These are phyloP conservation scores for Leptura quadrifasciata DNA, from an alignment of 2,888 invertebrate genomes.

Conservation along the genomic window DNA sequence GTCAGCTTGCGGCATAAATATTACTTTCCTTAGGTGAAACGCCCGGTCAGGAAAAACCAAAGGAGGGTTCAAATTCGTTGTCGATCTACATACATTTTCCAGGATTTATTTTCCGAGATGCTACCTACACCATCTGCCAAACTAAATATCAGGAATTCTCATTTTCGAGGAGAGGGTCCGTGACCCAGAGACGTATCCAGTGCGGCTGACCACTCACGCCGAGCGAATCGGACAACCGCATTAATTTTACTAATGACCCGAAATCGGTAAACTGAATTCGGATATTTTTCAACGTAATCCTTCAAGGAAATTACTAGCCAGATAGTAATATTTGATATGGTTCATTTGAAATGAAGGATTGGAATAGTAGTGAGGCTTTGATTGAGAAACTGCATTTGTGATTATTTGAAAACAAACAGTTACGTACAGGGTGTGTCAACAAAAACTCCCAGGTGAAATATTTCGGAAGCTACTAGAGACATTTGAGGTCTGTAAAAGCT, in stretches of 20 bases:
- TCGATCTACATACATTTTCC: conserved; percentile 54
- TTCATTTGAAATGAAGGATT: too few species aligned
- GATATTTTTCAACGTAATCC: conserved; percentile 27
- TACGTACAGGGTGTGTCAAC: too few species aligned
- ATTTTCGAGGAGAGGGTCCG: conserved; percentile 29
- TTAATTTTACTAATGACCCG: conserved; percentile 36
- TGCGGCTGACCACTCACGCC: conserved; percentile 18
- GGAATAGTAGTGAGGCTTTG: too few species aligned
- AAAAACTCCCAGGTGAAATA: too few species aligned
- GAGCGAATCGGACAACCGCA: conserved; percentile 23
- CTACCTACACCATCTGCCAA: conserved; percentile 53
- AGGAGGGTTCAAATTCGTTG: conserved; percentile 55
- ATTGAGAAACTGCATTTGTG: too few species aligned
- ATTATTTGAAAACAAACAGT: too few species aligned
- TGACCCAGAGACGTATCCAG: conserved; percentile 19
- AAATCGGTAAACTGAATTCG: conserved; percentile 32
- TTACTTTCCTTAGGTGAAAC: conserved; percentile 58
- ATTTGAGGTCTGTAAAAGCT: too few species aligned
- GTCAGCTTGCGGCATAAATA: conserved; percentile 60
- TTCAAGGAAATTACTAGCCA: conserved; percentile 11
- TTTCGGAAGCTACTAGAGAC: too few species aligned
- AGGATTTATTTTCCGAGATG: conserved; percentile 54
- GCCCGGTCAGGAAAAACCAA: conserved; percentile 58
- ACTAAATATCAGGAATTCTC: conserved; percentile 35
- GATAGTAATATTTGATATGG: background rate